Conservation (phyloP, 2,797 vertebrate genomes). For the Heliangelus exortis region DNA sequence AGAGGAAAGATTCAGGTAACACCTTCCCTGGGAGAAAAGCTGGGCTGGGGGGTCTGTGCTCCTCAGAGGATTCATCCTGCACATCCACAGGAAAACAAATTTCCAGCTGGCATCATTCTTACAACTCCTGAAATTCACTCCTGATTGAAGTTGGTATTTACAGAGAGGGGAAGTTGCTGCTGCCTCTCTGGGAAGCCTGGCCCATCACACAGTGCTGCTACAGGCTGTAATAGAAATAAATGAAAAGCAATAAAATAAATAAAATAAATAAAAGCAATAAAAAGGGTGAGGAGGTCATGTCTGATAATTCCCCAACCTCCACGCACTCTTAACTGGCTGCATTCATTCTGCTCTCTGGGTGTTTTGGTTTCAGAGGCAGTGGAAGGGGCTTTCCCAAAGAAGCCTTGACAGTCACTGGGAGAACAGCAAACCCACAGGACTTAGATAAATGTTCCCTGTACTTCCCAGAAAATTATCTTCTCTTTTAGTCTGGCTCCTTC, state of each 20-base stretch:
- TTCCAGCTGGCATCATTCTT: background rate
- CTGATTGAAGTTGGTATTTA: background rate
- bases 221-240: background rate
- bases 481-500: background rate
- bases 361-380: constrained; percentile 33
- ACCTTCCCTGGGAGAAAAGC: background rate
- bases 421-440: background rate
- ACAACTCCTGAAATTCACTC: background rate
- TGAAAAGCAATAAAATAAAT: background rate
- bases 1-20: background rate
- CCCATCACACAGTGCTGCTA: background rate
- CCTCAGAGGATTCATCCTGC: background rate
- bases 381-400: constrained; percentile 55
- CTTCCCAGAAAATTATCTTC: constrained; percentile 47
- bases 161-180: background rate
- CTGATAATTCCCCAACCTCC: background rate
- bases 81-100: background rate
- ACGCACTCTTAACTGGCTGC: background rate
- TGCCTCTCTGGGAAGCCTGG: background rate
- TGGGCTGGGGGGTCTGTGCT: background rate
- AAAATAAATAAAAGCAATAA: background rate
- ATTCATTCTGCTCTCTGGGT: background rate
- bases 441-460: background rate
- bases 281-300: background rate
- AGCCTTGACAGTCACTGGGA: constrained; percentile 35